Evolutionary conservation across 2,888 invertebrate species (phyloP).

Genomic region (Ichneumoninae sp.): DNA sequence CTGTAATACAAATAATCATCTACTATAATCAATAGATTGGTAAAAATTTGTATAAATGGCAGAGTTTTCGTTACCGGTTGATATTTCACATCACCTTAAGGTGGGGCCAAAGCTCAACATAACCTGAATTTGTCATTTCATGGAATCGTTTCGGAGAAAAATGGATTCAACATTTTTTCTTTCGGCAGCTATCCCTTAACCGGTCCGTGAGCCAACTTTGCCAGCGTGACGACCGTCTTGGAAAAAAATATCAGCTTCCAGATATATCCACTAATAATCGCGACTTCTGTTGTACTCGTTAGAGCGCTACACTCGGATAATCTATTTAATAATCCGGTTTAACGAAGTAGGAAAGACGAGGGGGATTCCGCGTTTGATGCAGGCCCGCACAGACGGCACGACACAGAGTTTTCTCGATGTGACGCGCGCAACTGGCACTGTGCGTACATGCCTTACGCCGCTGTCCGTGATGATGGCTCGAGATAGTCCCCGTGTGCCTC

Average conservation of each 20-base stretch:
- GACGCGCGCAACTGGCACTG: slow-evolving; percentile 20
- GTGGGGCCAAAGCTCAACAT: too few species aligned
- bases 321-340: neutral
- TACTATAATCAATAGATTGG: too few species aligned
- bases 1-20: too few species aligned
- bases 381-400: neutral
- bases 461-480: slow-evolving; percentile 64
- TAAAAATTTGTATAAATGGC: too few species aligned
- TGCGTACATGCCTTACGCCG: slow-evolving; percentile 39
- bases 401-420: slow-evolving; percentile 20
- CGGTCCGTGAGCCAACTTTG: too few species aligned
- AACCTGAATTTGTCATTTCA: slow-evolving; percentile 5
- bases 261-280: neutral
- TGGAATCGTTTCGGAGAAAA: slow-evolving; percentile 45
- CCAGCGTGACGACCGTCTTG: neutral
- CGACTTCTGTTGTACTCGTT: neutral
- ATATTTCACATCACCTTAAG: too few species aligned
- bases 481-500: slow-evolving; percentile 69
- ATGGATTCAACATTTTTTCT: too few species aligned
- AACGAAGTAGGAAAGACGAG: neutral
- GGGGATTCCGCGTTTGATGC: neutral
- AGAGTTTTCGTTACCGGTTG: too few species aligned
- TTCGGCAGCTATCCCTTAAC: neutral
- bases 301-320: neutral
- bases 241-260: slow-evolving; percentile 10